phyloP scores from a whole-genome alignment of 1,140 invertebrate species.

The Drosophila subobscura region DNA sequence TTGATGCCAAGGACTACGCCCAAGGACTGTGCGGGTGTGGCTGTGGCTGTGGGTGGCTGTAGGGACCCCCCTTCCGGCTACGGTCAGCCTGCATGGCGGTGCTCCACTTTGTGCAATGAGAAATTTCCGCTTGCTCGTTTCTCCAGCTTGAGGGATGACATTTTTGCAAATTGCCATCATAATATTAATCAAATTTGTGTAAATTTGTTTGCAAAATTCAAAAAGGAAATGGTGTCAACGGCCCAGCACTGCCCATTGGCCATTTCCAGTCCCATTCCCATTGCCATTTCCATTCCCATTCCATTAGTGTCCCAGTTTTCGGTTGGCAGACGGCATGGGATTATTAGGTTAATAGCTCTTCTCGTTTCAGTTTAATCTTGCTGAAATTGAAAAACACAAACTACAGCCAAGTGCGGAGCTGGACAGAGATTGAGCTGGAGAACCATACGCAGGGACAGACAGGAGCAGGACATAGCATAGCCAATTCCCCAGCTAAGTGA shows the following conservation, averaged over 20 bases:
- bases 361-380: constrained; percentile 37
- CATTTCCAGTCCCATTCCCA: no score
- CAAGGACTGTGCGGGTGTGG: constrained; percentile 6
- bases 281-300: background rate
- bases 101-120: constrained; percentile 74
- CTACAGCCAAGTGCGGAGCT: constrained; percentile 12
- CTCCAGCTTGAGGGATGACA: constrained; percentile 68
- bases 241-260: constrained; percentile 30
- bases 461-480: background rate
- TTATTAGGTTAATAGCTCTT: constrained; percentile 49
- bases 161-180: constrained; percentile 81
- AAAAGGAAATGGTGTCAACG: constrained; percentile 69
- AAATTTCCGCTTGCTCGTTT: constrained; percentile 73
- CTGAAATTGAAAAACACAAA: constrained; percentile 53
- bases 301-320: constrained; percentile 4
- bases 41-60: constrained; percentile 2
- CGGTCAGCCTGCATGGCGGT: constrained; percentile 55
- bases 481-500: constrained; percentile 14
- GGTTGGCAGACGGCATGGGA: constrained; percentile 23
- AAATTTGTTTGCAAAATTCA: constrained; percentile 79
- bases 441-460: background rate
- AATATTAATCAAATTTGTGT: constrained; percentile 81
- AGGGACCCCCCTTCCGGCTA: constrained; percentile 9
- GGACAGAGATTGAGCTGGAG: background rate
- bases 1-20: constrained; percentile 67